These are phyloP conservation scores for Athene noctua DNA, from an alignment of 2,113 vertebrate species.

Conservation along the genomic window DNA sequence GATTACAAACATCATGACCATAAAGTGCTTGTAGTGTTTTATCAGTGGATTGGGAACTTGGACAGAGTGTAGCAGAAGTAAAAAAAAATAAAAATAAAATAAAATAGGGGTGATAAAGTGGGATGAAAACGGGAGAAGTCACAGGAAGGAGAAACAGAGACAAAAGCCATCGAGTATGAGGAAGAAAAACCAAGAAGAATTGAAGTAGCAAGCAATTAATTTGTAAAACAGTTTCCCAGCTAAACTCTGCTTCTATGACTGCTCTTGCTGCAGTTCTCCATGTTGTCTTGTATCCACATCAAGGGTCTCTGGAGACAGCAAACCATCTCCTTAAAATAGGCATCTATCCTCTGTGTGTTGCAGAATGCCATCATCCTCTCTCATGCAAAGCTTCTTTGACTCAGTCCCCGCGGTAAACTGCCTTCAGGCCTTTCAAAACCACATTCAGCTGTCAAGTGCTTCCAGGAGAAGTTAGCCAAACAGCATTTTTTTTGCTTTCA, in stretches of 20 bases:
- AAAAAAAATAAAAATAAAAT: not conserved
- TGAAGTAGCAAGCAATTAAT: not conserved
- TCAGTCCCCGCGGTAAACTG: not conserved
- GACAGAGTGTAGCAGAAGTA: not conserved
- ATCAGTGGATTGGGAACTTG: not conserved
- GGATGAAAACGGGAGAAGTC: not conserved
- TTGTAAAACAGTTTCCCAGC: not conserved
- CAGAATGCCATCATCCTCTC: not conserved
- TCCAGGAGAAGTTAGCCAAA: not conserved
- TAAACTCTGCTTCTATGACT: not conserved
- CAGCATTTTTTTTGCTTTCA: not conserved
- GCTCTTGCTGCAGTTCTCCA: not conserved
- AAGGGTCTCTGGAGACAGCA: not conserved
- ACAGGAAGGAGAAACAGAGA: not conserved
- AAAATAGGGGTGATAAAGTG: not conserved
- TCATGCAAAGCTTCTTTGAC: not conserved
- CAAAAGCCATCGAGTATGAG: not conserved
- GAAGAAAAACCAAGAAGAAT: not conserved
- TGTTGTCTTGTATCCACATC: not conserved
- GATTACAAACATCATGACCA: not conserved
- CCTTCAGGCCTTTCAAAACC: not conserved
- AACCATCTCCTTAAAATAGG: not conserved
- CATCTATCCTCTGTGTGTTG: not conserved
- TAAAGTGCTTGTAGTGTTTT: not conserved
- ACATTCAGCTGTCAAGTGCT: not conserved